These are phyloP conservation scores for Nephrotoma flavescens DNA, from an alignment of 2,888 invertebrate species.

Conservation along the genomic window DNA sequence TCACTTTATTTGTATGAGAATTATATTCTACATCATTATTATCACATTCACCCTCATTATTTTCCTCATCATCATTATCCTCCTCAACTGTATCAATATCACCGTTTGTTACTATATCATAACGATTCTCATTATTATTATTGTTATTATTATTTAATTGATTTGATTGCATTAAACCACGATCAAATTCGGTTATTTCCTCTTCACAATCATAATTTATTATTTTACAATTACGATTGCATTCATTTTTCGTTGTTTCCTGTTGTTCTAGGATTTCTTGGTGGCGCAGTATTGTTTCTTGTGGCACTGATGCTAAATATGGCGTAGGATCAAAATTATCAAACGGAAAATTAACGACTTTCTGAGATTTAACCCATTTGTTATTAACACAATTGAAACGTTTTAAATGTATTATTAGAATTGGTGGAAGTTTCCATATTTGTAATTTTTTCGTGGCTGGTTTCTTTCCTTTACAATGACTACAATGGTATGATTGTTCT, in stretches of 20 bases:
- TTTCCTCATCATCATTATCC: conserved; percentile 6
- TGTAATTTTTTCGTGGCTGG: conserved; percentile 82
- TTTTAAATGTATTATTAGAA: conserved; percentile 85
- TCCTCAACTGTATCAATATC: conserved; percentile 8
- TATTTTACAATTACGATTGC: conserved; percentile 11
- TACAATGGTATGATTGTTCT: conserved; percentile 75
- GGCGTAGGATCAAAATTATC: conserved; percentile 74
- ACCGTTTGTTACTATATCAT: background rate
- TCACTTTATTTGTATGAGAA: conserved; percentile 6
- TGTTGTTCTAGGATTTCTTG: conserved; percentile 36
- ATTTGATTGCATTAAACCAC: conserved; percentile 6
- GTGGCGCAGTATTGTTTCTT: conserved; percentile 56
- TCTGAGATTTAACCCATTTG: conserved; percentile 90
- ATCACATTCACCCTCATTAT: conserved; percentile 7
- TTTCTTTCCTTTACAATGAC: conserved; percentile 66
- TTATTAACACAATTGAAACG: conserved; percentile 82
- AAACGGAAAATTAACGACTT: conserved; percentile 80
- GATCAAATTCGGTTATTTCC: conserved; percentile 13
- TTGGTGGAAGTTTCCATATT: conserved; percentile 81
- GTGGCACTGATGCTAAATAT: conserved; percentile 69
- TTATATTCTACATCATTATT: conserved; percentile 2
- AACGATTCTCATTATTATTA: background rate
- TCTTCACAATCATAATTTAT: conserved; percentile 14
- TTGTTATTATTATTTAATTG: conserved; percentile 4
- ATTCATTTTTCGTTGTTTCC: background rate